phyloP scores from a whole-genome alignment of 2,113 vertebrate species.

The Caracal caracal region DNA sequence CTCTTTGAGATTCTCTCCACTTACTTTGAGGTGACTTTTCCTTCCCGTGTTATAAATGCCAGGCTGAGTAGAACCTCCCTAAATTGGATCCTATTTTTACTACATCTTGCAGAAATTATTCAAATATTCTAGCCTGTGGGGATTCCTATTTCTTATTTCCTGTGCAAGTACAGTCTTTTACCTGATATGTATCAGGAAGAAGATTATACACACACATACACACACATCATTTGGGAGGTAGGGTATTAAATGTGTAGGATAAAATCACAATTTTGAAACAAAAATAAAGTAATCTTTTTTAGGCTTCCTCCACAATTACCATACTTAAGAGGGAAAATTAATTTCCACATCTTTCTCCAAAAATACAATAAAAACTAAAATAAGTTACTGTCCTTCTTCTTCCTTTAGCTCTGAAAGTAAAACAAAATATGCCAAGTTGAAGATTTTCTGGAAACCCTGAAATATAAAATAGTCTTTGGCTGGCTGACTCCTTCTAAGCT shows the following conservation, averaged over 20 bases:
- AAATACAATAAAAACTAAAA: conserved; percentile 40
- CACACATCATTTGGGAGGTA: conserved; percentile 27
- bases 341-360: neutral
- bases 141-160: conserved; percentile 73
- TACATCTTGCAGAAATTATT: conserved; percentile 71
- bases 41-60: neutral
- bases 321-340: neutral
- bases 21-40: neutral
- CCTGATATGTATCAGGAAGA: conserved; percentile 47
- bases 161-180: conserved; percentile 51
- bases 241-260: conserved; percentile 45
- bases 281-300: conserved; percentile 46
- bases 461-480: neutral
- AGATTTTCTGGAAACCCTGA: conserved; percentile 44
- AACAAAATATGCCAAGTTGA: neutral
- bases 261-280: conserved; percentile 54
- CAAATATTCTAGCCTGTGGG: conserved; percentile 63
- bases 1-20: neutral
- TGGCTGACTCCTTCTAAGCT: neutral
- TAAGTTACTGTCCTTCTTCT: neutral
- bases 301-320: conserved; percentile 18
- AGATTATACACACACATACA: conserved; percentile 44
- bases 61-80: conserved; percentile 9
- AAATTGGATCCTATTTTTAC: conserved; percentile 46
- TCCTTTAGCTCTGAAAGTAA: conserved; percentile 21